A percentile compares a stretch with the other conserved stretches of the same genome.
phyloP scores from a whole-genome alignment of 2,888 invertebrate genomes.

The Chrysolina haemoptera region DNA sequence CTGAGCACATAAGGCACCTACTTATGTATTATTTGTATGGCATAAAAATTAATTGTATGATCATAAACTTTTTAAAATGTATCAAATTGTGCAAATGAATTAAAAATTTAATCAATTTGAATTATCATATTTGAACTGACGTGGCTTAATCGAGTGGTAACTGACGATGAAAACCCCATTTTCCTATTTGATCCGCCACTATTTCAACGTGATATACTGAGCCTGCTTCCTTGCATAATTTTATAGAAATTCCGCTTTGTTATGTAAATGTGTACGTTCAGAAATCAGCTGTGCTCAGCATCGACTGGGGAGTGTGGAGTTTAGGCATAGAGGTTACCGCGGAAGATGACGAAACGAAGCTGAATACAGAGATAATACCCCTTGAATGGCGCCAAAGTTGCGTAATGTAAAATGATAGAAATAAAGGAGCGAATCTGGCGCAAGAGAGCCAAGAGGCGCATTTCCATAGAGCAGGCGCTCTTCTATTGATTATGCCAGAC shows the following conservation, averaged over 20 bases:
- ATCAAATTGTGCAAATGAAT: too few species aligned
- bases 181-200: neutral
- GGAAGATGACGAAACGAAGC: neutral
- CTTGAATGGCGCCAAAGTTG: slow-evolving; percentile 45
- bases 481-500: slow-evolving; percentile 60
- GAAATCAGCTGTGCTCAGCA: neutral
- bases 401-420: slow-evolving; percentile 39
- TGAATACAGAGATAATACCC: slow-evolving; percentile 5
- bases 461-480: slow-evolving; percentile 61
- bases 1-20: too few species aligned
- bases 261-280: slow-evolving; percentile 1
- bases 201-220: neutral
- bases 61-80: too few species aligned
- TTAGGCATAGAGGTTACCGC: neutral
- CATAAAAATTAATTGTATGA: too few species aligned
- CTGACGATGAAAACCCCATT: too few species aligned
- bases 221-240: neutral
- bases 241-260: neutral
- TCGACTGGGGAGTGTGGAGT: neutral
- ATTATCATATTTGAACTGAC: too few species aligned
- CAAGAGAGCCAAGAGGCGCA: slow-evolving; percentile 54
- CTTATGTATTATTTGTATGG: too few species aligned
- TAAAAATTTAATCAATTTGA: too few species aligned
- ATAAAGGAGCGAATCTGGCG: slow-evolving; percentile 37
- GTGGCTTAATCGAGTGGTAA: too few species aligned